These are phyloP conservation scores for Percina caprodes DNA, from an alignment of 2,113 vertebrate species.

Conservation along the genomic window DNA sequence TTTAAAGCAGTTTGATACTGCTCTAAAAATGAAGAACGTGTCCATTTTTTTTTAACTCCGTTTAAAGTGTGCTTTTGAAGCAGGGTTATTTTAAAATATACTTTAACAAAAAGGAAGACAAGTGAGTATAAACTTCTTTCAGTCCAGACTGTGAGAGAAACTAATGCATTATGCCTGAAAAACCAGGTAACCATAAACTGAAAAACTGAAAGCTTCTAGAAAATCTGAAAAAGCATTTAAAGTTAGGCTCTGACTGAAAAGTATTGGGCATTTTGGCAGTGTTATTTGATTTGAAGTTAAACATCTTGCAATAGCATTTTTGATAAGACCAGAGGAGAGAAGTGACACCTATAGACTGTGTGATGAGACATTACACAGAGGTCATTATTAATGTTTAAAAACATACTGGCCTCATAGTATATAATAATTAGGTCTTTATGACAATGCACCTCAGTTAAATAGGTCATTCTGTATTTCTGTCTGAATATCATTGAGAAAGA, in stretches of 20 bases:
- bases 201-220: neutral
- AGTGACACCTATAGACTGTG: neutral
- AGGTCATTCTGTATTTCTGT: neutral
- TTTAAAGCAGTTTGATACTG: too few species aligned
- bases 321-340: neutral
- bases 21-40: too few species aligned
- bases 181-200: neutral
- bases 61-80: too few species aligned
- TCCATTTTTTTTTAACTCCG: too few species aligned
- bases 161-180: neutral
- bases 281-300: too few species aligned
- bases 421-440: neutral
- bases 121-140: neutral
- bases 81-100: neutral
- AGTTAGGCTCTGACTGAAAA: neutral
- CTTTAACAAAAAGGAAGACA: neutral
- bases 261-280: neutral
- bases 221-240: neutral
- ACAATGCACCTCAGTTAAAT: neutral
- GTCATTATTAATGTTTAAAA: neutral
- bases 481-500: neutral
- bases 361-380: neutral
- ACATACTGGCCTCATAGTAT: neutral
- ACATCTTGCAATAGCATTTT: neutral
- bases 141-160: neutral